These are phyloP conservation scores for Ganaspis brasiliensis DNA, from an alignment of 2,888 invertebrate genomes.

Conservation along the genomic window DNA sequence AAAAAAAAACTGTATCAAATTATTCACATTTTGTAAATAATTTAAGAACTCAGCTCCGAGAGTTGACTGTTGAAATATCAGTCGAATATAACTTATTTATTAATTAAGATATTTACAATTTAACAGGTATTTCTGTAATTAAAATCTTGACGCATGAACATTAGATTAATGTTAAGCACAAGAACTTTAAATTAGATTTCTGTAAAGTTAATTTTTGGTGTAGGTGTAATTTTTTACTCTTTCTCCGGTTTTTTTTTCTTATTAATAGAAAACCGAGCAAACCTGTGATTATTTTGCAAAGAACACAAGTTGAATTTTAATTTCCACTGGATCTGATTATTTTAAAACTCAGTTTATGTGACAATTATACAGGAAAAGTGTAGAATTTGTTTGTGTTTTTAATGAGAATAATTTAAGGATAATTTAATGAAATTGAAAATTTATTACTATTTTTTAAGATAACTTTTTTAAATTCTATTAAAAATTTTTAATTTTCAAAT, in stretches of 20 bases:
- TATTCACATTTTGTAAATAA: not conserved
- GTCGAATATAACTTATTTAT: not conserved
- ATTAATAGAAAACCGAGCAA: not conserved
- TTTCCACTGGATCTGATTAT: not conserved
- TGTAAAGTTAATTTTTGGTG: not conserved
- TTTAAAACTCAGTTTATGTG: not conserved
- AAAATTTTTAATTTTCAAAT: no score
- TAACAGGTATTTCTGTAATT: not conserved
- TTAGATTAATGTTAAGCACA: conserved; percentile 4
- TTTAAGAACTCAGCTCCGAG: not conserved
- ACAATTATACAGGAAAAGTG: no score
- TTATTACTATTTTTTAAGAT: no score
- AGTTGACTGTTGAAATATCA: not conserved
- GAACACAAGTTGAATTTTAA: not conserved
- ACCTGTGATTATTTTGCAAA: not conserved
- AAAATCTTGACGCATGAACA: not conserved
- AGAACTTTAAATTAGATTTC: not conserved
- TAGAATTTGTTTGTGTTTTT: no score
- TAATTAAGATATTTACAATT: not conserved
- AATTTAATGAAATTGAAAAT: no score
- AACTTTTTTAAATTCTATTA: no score
- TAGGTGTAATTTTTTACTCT: conserved; percentile 9
- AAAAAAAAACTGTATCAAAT: not conserved
- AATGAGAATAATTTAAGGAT: no score
- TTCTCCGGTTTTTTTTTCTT: not conserved